phyloP scores from a whole-genome alignment of 2,113 vertebrate genomes.

The Catagonus wagneri region DNA sequence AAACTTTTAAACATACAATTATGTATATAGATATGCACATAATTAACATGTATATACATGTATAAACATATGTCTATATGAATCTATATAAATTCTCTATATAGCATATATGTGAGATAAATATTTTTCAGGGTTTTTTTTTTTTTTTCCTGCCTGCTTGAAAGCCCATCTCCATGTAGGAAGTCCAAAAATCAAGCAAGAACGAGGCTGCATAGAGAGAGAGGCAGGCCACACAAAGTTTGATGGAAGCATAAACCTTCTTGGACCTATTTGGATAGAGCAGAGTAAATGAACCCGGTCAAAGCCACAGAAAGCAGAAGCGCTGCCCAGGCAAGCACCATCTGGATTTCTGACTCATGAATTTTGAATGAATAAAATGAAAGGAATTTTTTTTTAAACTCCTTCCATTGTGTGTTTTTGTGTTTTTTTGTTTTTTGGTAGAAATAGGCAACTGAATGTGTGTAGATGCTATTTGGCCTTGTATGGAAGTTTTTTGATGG shows the following conservation, averaged over 20 bases:
- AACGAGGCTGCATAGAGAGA: fast-evolving
- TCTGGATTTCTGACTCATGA: not conserved
- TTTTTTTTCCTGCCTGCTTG: not conserved
- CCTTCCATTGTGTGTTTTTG: not conserved
- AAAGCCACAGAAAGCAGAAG: not conserved
- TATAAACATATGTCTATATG: not conserved
- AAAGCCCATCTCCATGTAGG: not conserved
- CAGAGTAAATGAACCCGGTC: not conserved
- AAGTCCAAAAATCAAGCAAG: not conserved
- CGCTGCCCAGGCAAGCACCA: too few relatives aligned
- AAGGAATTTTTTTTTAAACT: not conserved
- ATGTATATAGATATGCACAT: not conserved
- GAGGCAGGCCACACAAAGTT: not conserved
- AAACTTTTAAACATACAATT: not conserved
- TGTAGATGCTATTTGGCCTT: not conserved
- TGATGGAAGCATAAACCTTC: not conserved
- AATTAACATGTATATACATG: not conserved
- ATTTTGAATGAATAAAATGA: not conserved
- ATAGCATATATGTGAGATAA: not conserved
- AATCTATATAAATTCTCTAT: not conserved
- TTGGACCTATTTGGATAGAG: too few relatives aligned
- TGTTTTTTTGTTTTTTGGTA: too few relatives aligned
- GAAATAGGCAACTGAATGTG: not conserved
- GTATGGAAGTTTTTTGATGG: not conserved
- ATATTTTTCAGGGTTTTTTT: not conserved